Conservation (phyloP, 1,140 invertebrate genomes). For the Magallana gigas region DNA sequence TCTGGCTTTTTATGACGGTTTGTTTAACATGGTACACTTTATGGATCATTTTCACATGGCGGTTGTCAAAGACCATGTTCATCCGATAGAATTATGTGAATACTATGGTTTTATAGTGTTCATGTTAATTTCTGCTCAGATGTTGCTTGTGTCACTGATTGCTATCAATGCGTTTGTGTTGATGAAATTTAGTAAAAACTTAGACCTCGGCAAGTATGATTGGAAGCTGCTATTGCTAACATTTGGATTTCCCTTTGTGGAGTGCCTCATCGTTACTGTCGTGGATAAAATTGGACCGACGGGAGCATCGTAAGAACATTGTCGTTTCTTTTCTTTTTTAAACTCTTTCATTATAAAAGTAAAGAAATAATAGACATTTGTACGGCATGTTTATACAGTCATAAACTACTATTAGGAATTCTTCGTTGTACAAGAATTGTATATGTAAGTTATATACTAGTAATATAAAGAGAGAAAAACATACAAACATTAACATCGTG, state of each 20-base stretch:
- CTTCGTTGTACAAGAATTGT: too few relatives aligned
- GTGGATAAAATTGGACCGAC: constrained; percentile 56
- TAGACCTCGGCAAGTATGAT: constrained; percentile 56
- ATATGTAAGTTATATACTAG: too few relatives aligned
- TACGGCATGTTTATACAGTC: too few relatives aligned
- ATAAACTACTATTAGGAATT: too few relatives aligned
- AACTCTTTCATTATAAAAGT: too few relatives aligned
- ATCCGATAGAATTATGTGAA: constrained; percentile 54
- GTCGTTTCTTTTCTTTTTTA: too few relatives aligned
- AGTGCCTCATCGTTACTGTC: constrained; percentile 51
- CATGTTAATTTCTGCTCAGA: constrained; percentile 58
- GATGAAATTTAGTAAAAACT: constrained; percentile 53
- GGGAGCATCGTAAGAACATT: constrained; percentile 57
- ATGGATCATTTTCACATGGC: constrained; percentile 59
- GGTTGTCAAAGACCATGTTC: constrained; percentile 51
- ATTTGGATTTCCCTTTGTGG: constrained; percentile 50
- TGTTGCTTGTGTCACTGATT: constrained; percentile 59
- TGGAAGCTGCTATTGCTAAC: constrained; percentile 53
- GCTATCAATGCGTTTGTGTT: constrained; percentile 62
- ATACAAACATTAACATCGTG: too few relatives aligned
- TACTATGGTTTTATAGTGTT: constrained; percentile 59
- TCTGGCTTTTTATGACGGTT: constrained; percentile 57
- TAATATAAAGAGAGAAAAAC: too few relatives aligned
- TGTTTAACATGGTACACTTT: constrained; percentile 58
- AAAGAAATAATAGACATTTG: too few relatives aligned